Percentiles rank a stretch among this genome's conserved stretches.
These are phyloP conservation scores for Leucozona laternaria DNA, from an alignment of 2,888 invertebrate genomes.

Conservation along the genomic window DNA sequence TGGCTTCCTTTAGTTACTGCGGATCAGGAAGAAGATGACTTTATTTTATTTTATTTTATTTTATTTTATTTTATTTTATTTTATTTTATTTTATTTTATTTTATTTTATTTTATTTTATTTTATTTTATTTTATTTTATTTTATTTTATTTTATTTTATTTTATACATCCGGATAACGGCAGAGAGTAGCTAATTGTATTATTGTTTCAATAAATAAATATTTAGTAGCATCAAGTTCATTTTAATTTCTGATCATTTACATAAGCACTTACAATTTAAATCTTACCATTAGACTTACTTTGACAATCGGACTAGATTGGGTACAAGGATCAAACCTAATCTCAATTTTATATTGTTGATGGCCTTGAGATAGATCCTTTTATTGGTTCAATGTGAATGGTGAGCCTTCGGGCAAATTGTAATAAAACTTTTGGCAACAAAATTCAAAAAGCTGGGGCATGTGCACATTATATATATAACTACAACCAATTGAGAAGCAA, in stretches of 20 bases:
- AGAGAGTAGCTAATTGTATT: neutral
- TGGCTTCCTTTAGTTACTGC: neutral
- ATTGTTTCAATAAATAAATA: neutral
- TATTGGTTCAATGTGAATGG: neutral
- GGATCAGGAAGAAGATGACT: neutral
- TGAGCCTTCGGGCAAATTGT: neutral
- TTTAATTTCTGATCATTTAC: neutral
- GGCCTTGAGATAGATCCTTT: neutral
- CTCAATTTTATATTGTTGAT: neutral
- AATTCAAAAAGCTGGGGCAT: neutral
- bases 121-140: neutral
- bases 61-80: neutral
- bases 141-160: no score
- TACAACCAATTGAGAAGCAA: neutral
- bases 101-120: neutral
- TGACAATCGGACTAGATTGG: neutral
- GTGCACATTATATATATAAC: neutral
- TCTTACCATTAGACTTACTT: neutral
- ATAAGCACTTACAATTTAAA: neutral
- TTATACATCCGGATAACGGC: neutral
- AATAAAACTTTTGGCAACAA: neutral
- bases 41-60: neutral
- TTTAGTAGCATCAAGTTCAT: no score
- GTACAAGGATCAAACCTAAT: neutral
- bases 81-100: neutral